A percentile compares a stretch with the other conserved stretches of the same genome.
Conservation (phyloP, 2,797 vertebrate species). For the Holocentrus rufus region DNA sequence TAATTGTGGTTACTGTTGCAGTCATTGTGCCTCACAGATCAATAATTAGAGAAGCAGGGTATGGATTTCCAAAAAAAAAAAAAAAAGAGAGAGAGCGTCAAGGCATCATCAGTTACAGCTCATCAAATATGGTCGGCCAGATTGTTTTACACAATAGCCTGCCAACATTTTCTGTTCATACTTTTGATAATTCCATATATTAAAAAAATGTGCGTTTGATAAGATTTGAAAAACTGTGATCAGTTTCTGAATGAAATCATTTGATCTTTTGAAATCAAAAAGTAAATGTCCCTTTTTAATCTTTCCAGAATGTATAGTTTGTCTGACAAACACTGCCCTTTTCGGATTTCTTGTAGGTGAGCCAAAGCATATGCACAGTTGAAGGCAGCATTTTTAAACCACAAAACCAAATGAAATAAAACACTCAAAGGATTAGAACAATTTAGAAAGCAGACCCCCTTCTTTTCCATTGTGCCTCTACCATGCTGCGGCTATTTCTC, state of each 20-base stretch:
- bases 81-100: slow-evolving; percentile 44
- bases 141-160: slow-evolving; percentile 34
- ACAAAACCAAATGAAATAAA: slow-evolving; percentile 90
- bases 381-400: slow-evolving; percentile 83
- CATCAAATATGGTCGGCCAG: slow-evolving; percentile 36
- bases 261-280: slow-evolving; percentile 22
- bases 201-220: no score
- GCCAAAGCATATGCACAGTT: slow-evolving; percentile 59
- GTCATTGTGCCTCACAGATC: slow-evolving; percentile 72
- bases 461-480: slow-evolving; percentile 90
- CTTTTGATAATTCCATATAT: neutral
- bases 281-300: slow-evolving; percentile 26
- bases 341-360: slow-evolving; percentile 57
- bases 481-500: slow-evolving; percentile 92
- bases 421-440: slow-evolving; percentile 92
- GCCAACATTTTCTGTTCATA: neutral
- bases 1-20: slow-evolving; percentile 83
- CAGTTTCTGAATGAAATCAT: neutral
- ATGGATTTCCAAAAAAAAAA: slow-evolving; percentile 63
- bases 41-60: slow-evolving; percentile 80
- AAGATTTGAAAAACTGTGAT: no score
- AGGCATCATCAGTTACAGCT: slow-evolving; percentile 67
- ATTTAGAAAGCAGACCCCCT: slow-evolving; percentile 89
- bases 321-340: slow-evolving; percentile 38
- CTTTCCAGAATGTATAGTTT: slow-evolving; percentile 20